Evolutionary conservation across 2,113 vertebrate genomes (phyloP).

Genomic region (Abramis brama): DNA sequence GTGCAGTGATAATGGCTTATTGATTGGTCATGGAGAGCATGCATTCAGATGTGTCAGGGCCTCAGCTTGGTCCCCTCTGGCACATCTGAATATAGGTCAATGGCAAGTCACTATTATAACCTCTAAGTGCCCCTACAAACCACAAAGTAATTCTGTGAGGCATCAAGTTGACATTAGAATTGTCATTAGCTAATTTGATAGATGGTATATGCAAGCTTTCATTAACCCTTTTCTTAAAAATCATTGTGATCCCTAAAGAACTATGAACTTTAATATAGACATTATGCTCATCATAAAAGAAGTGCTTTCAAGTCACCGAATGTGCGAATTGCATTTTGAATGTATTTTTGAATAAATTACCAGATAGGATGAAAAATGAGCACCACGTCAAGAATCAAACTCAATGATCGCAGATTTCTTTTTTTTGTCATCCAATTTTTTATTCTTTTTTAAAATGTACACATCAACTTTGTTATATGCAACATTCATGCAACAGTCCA

Average conservation of each 20-base stretch:
- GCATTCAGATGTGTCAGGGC: conserved; percentile 28
- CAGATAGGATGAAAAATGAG: no score
- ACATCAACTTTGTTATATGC: no score
- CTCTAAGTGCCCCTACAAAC: conserved; percentile 33
- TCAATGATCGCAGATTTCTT: no score
- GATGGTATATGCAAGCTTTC: not conserved
- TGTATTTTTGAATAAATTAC: not conserved
- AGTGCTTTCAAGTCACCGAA: not conserved
- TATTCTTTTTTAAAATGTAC: no score
- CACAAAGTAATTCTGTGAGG: conserved; percentile 26
- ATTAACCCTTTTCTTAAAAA: not conserved
- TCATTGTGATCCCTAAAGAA: not conserved
- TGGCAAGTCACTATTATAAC: conserved; percentile 35
- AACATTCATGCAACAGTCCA: no score
- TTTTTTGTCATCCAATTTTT: no score
- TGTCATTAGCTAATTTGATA: not conserved
- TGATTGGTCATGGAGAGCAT: conserved; percentile 42
- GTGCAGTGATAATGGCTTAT: conserved; percentile 53
- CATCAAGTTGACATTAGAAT: conserved; percentile 12
- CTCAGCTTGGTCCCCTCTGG: conserved; percentile 18
- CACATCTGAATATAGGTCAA: conserved; percentile 41
- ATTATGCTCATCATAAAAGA: not conserved
- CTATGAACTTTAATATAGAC: not conserved
- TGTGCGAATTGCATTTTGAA: not conserved
- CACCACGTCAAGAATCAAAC: no score